Percentiles rank a stretch among this genome's conserved stretches.
These are phyloP conservation scores for Gymnocephalus cernua DNA, from an alignment of 2,113 vertebrate genomes.

Conservation along the genomic window DNA sequence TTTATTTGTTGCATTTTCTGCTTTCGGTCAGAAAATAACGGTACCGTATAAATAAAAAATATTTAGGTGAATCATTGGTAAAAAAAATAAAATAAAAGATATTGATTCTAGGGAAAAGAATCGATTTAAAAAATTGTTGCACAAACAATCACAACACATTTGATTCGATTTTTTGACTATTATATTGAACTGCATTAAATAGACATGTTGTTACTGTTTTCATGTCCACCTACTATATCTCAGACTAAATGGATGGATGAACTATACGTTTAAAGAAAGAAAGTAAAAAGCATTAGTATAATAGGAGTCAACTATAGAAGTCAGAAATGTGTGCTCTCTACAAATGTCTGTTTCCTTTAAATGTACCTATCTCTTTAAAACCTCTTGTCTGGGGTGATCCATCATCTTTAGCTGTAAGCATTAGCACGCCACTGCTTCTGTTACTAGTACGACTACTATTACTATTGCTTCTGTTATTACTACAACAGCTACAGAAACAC, in stretches of 20 bases:
- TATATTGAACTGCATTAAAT: not conserved
- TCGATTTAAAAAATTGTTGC: no score
- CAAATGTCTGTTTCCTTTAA: slow-evolving; percentile 22
- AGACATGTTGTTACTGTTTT: not conserved
- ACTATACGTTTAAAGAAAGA: not conserved
- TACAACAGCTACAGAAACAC: slow-evolving; percentile 9
- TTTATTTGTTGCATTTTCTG: no score
- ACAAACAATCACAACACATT: no score
- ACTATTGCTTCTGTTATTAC: not conserved
- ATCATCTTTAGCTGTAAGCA: slow-evolving; percentile 56
- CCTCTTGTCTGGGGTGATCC: slow-evolving; percentile 35
- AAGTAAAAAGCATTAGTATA: not conserved
- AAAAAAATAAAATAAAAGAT: no score
- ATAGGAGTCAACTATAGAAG: slow-evolving; percentile 14
- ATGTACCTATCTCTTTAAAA: slow-evolving; percentile 45
- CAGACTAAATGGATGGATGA: not conserved
- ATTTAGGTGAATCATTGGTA: no score
- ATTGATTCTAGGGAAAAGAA: no score
- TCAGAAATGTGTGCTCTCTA: not conserved
- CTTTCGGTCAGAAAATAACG: no score
- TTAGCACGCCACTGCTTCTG: slow-evolving; percentile 41
- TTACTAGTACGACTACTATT: slow-evolving; percentile 30
- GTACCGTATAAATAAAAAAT: no score
- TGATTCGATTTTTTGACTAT: not conserved
- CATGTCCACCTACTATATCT: not conserved